Conservation (phyloP, 2,113 vertebrate genomes). For the Paraplagusia blochii region DNA sequence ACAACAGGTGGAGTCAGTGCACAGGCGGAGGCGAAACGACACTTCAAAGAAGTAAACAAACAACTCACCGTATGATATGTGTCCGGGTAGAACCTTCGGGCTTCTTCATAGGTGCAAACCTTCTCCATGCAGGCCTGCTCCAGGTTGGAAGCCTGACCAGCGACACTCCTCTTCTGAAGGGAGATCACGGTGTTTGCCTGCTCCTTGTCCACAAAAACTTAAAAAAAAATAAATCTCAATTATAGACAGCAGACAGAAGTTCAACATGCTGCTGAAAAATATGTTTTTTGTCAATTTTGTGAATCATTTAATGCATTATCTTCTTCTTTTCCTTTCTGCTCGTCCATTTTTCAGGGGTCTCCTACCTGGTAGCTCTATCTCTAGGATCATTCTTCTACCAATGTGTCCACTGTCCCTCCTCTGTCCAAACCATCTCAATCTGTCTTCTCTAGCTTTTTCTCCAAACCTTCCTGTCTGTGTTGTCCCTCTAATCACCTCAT, state of each 20-base stretch:
- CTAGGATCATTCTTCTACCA: no score
- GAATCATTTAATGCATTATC: no score
- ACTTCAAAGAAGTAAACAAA: neutral
- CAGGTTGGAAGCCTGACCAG: constrained; percentile 59
- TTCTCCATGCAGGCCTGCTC: constrained; percentile 84
- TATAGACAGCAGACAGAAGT: neutral
- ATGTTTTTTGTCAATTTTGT: no score
- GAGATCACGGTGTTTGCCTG: constrained; percentile 66
- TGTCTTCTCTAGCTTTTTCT: no score
- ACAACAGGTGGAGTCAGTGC: constrained; percentile 18
- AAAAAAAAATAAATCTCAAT: constrained; percentile 3
- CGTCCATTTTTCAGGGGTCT: no score
- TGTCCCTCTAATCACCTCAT: no score
- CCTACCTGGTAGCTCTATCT: no score
- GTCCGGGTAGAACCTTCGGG: constrained; percentile 81
- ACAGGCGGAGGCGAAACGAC: neutral
- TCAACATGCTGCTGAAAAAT: neutral
- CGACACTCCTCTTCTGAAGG: constrained; percentile 66
- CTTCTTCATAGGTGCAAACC: constrained; percentile 85
- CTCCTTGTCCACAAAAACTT: constrained; percentile 74
- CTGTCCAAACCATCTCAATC: no score
- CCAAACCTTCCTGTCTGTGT: no score
- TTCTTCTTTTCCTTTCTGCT: no score
- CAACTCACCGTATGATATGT: constrained; percentile 78
- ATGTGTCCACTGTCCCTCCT: no score